A percentile compares a stretch with the other conserved stretches of the same genome.
Evolutionary conservation across 2,888 invertebrate genomes (phyloP).

Genomic region (Synanthedon myopaeformis): DNA sequence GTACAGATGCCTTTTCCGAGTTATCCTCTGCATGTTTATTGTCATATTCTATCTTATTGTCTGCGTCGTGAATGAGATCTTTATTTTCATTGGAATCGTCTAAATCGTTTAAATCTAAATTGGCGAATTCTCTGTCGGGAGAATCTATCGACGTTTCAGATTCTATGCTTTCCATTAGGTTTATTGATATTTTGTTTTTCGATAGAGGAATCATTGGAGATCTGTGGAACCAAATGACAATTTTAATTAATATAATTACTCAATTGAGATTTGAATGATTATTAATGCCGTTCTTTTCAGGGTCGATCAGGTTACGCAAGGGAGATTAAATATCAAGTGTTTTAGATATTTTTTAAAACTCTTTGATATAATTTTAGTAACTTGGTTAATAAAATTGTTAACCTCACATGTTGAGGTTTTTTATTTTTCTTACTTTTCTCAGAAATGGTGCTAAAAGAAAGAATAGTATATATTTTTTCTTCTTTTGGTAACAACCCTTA

Average conservation of each 20-base stretch:
- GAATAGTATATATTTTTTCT: too few species aligned
- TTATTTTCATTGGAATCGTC: slow-evolving; percentile 41
- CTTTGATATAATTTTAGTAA: too few species aligned
- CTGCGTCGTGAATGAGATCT: slow-evolving; percentile 13
- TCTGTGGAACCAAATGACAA: slow-evolving; percentile 32
- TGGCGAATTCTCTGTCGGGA: slow-evolving; percentile 57
- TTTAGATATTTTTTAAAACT: not conserved
- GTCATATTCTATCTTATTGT: slow-evolving; percentile 20
- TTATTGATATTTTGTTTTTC: slow-evolving; percentile 63
- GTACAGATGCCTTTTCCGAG: slow-evolving; percentile 24
- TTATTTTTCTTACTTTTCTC: too few species aligned
- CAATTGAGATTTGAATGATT: slow-evolving; percentile 17
- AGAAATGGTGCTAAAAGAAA: too few species aligned
- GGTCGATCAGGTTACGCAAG: too few species aligned
- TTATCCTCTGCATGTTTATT: slow-evolving; percentile 35
- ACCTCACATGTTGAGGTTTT: too few species aligned
- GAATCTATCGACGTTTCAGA: slow-evolving; percentile 65
- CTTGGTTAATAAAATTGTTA: too few species aligned
- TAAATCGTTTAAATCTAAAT: slow-evolving; percentile 52
- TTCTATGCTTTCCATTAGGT: slow-evolving; percentile 66
- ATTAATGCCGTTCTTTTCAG: too few species aligned
- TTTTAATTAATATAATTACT: slow-evolving; percentile 50
- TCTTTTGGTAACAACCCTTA: too few species aligned
- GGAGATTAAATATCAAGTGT: too few species aligned
- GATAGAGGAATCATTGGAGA: slow-evolving; percentile 57